A percentile compares a stretch with the other conserved stretches of the same genome.
Conservation (phyloP, 2,888 invertebrate species). For the Hymenopus coronatus region DNA sequence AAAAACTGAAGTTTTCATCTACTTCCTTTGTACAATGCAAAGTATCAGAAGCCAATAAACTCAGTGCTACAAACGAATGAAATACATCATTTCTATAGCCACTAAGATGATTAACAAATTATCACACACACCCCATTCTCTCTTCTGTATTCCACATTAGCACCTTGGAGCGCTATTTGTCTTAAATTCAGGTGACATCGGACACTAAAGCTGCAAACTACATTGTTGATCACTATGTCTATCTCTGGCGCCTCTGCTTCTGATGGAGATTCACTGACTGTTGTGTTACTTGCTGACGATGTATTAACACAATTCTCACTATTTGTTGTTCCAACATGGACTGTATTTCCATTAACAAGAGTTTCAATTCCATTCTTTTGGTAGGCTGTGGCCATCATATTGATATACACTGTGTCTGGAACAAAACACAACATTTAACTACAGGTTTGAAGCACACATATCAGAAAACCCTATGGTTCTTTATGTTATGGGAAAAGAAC, state of each 20-base stretch:
- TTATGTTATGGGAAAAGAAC: no score
- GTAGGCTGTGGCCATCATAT: slow-evolving; percentile 72
- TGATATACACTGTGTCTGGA: background rate
- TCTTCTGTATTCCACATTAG: slow-evolving; percentile 91
- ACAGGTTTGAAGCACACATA: no score
- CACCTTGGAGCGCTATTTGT: slow-evolving; percentile 87
- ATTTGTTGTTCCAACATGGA: slow-evolving; percentile 43
- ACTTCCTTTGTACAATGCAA: background rate
- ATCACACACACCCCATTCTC: slow-evolving; percentile 74
- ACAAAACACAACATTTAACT: background rate
- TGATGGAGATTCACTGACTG: background rate
- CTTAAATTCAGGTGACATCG: slow-evolving; percentile 94
- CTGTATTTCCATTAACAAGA: slow-evolving; percentile 63
- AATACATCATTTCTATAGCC: background rate
- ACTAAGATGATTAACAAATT: background rate
- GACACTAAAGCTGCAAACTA: slow-evolving; percentile 95
- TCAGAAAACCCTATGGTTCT: no score
- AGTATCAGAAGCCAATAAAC: background rate
- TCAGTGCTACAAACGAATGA: background rate
- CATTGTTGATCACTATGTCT: slow-evolving; percentile 96
- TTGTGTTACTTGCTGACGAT: background rate
- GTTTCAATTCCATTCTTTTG: slow-evolving; percentile 81
- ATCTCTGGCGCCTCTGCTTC: slow-evolving; percentile 62
- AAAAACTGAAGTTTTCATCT: background rate
- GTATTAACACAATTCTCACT: background rate